A percentile compares a stretch with the other conserved stretches of the same genome.
Conservation (phyloP, 2,113 vertebrate genomes). For the Lutjanus erythropterus region DNA sequence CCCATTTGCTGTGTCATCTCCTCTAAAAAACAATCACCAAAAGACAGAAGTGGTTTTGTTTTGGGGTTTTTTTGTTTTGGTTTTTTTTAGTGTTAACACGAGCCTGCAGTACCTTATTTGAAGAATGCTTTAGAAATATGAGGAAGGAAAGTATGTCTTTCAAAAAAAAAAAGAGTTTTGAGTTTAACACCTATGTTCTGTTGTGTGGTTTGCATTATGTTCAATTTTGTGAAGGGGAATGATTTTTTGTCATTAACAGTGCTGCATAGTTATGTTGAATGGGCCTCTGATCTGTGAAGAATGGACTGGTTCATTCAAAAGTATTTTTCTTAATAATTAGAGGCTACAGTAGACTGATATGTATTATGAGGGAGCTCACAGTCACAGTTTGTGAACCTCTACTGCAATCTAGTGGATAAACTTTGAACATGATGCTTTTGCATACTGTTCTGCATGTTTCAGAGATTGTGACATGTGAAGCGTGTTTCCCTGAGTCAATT, state of each 20-base stretch:
- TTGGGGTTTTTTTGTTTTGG: too few species aligned
- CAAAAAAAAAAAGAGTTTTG: too few species aligned
- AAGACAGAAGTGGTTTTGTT: too few species aligned
- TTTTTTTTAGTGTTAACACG: too few species aligned
- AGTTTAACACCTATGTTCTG: neutral
- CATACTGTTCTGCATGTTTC: too few species aligned
- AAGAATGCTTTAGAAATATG: neutral
- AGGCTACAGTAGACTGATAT: neutral
- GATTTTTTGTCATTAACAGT: too few species aligned
- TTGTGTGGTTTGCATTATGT: neutral
- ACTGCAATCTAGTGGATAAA: slow-evolving; percentile 60
- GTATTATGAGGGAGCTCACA: neutral
- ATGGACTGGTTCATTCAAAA: neutral
- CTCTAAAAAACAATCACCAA: too few species aligned
- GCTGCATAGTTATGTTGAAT: neutral
- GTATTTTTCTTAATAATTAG: neutral
- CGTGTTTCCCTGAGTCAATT: neutral
- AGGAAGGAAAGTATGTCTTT: too few species aligned
- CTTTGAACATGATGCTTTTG: slow-evolving; percentile 13
- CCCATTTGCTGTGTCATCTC: too few species aligned
- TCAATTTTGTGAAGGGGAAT: neutral
- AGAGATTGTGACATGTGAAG: neutral
- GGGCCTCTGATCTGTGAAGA: neutral
- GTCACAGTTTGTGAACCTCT: slow-evolving; percentile 8
- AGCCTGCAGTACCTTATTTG: neutral